Percentiles rank a stretch among this genome's conserved stretches.
phyloP scores from a whole-genome alignment of 2,797 vertebrate species.

The Sciurus carolinensis region DNA sequence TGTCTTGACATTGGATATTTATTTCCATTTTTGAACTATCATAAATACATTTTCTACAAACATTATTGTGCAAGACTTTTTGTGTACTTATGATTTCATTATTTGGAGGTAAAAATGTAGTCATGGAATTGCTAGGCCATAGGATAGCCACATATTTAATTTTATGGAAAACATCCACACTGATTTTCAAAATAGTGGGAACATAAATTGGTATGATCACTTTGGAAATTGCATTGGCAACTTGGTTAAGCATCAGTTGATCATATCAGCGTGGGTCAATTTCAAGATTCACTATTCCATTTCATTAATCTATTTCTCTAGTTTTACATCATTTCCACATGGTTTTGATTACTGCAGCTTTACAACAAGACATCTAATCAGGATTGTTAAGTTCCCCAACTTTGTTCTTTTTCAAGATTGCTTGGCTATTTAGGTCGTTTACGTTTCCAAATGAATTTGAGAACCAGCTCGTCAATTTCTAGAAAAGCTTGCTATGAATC shows the following conservation, averaged over 20 bases:
- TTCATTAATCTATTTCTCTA: background rate
- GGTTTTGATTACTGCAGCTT: background rate
- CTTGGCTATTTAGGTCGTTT: background rate
- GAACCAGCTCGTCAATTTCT: background rate
- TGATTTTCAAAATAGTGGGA: slow-evolving; percentile 5
- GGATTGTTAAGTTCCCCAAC: background rate
- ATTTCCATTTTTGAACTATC: slow-evolving; percentile 25
- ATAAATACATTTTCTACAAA: background rate
- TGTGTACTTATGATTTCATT: background rate
- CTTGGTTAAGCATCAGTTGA: background rate
- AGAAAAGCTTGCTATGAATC: background rate
- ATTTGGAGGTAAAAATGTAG: slow-evolving; percentile 26
- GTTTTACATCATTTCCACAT: background rate
- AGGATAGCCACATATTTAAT: slow-evolving; percentile 2
- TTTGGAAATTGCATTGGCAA: background rate
- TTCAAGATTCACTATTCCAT: background rate
- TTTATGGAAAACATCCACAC: background rate
- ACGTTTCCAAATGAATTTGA: slow-evolving; percentile 23
- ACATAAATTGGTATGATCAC: background rate
- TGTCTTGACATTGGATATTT: background rate
- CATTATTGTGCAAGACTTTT: background rate
- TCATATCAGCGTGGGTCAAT: background rate
- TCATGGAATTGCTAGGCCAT: background rate
- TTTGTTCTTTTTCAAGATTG: background rate
- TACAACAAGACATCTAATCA: background rate